Percentiles rank a stretch among this genome's conserved stretches.
Evolutionary conservation across 2,888 invertebrate species (phyloP).

Genomic region (Ormyrus rosae): DNA sequence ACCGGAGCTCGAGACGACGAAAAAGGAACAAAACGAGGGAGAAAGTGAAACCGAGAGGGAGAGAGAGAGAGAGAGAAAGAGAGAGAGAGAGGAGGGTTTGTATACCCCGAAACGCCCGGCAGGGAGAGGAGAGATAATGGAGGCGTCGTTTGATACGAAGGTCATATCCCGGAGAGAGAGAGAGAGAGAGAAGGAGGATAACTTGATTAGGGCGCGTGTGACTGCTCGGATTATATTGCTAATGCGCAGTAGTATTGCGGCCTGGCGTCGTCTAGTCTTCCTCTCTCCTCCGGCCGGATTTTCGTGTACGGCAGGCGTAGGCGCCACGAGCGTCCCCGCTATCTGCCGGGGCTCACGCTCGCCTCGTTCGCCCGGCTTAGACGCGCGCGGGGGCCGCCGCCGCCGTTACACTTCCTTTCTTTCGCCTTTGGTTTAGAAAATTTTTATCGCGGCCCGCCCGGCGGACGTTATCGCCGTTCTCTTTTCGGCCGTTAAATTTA

Average conservation of each 20-base stretch:
- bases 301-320: too few species aligned
- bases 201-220: conserved; percentile 39
- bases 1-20: not conserved
- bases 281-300: too few species aligned
- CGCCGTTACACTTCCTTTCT: too few species aligned
- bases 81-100: not conserved
- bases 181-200: not conserved
- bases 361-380: too few species aligned
- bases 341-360: too few species aligned
- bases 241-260: conserved; percentile 20
- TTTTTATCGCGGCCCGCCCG: not conserved
- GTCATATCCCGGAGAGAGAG: conserved; percentile 12
- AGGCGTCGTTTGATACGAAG: conserved; percentile 6
- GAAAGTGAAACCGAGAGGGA: conserved; percentile 1
- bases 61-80: not conserved
- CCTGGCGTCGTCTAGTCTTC: too few species aligned
- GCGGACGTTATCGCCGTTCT: too few species aligned
- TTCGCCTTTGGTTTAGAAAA: too few species aligned
- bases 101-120: not conserved
- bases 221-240: conserved; percentile 49
- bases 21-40: not conserved
- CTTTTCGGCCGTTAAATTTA: too few species aligned
- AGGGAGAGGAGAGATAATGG: not conserved
- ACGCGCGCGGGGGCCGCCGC: too few species aligned
- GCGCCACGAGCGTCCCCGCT: too few species aligned